Evolutionary conservation across 1,140 invertebrate species (phyloP), one percentile per base, ranked within the genome.

Genomic region (Bombus cullumanus): DNA sequence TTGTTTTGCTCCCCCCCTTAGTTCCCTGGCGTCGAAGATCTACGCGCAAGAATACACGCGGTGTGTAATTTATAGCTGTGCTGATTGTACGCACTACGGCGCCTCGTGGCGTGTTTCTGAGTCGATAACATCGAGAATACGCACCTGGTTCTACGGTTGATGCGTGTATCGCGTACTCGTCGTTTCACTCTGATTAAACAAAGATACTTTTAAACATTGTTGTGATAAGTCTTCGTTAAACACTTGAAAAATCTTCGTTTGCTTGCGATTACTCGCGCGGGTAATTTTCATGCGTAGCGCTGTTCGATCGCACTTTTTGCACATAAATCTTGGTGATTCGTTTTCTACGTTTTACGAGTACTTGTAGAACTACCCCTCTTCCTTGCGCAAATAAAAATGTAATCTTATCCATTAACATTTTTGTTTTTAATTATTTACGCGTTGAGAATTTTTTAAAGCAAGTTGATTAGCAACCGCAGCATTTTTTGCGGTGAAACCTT

Each of bases 71-170:
- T 90, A 90, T 90, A 79, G 86, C 88, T 18, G 76, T 83, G 89
- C 88, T 87, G 89, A 90, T 90, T 90, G 89, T 87, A 90, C 88
- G 89, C 89, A 71, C 81, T 87, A 90, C 88, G 82, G 88, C 81
- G 88, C 89, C 85, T 85, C 86, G 85, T 89, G 85, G 85, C 88
- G 85, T 90, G 89, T 90, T 90, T 86, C 89, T 77, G 78, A 87
- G 53, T 72, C 82, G 89, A 90, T 90, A 90, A 81, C 86, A 90
- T 90, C 89, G 66, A 72, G 59, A 88, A 86, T 90, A 90, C 88
- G 86, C 89, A 90, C 88, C 89, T 88, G 88, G 89, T 83, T 82
- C 76, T 83, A 62, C 76, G 68, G 76, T 31, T 79, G 82, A 80
- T 87, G 83, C 68, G 68, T 66, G 86, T 90, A 80, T 66, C 79